Conservation (phyloP, 2,797 vertebrate species). For the Chelidonichthys spinosus region DNA sequence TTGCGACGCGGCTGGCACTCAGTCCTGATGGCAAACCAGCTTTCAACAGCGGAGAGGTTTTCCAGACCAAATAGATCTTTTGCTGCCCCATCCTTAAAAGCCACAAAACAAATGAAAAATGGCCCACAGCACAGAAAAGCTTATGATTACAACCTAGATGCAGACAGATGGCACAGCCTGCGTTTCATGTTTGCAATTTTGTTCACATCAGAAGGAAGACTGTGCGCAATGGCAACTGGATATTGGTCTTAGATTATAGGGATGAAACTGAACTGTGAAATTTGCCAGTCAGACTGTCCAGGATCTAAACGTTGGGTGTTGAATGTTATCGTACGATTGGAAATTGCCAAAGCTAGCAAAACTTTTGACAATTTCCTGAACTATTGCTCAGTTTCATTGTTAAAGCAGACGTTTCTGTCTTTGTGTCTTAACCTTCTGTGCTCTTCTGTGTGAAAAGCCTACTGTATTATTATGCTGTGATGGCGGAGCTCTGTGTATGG, state of each 20-base stretch:
- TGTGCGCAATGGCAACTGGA: constrained; percentile 55
- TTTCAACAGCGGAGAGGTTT: constrained; percentile 69
- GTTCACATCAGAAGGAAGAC: constrained; percentile 62
- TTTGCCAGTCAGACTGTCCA: constrained; percentile 36
- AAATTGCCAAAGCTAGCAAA: constrained; percentile 37
- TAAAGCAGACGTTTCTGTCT: constrained; percentile 11
- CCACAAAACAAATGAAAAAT: constrained; percentile 83
- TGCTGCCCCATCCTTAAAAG: constrained; percentile 74
- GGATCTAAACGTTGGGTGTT: constrained; percentile 27
- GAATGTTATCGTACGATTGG: constrained; percentile 23
- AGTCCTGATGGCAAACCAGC: constrained; percentile 53
- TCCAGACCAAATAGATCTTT: constrained; percentile 65
- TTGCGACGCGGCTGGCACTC: constrained; percentile 39
- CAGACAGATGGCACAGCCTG: constrained; percentile 71
- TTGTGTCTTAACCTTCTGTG: constrained; percentile 46
- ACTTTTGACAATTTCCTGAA: constrained; percentile 16
- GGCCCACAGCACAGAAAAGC: constrained; percentile 71
- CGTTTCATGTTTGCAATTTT: constrained; percentile 71
- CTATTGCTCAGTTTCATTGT: constrained; percentile 17
- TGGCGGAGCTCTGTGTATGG: constrained; percentile 61
- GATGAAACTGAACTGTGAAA: constrained; percentile 57
- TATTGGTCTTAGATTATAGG: constrained; percentile 73
- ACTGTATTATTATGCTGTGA: constrained; percentile 77
- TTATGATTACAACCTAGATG: constrained; percentile 79
- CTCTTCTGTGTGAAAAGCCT: constrained; percentile 51